Percentiles rank a stretch among this genome's conserved stretches.
These are phyloP conservation scores for Zosterops lateralis DNA, from an alignment of 2,113 vertebrate species.

Conservation along the genomic window DNA sequence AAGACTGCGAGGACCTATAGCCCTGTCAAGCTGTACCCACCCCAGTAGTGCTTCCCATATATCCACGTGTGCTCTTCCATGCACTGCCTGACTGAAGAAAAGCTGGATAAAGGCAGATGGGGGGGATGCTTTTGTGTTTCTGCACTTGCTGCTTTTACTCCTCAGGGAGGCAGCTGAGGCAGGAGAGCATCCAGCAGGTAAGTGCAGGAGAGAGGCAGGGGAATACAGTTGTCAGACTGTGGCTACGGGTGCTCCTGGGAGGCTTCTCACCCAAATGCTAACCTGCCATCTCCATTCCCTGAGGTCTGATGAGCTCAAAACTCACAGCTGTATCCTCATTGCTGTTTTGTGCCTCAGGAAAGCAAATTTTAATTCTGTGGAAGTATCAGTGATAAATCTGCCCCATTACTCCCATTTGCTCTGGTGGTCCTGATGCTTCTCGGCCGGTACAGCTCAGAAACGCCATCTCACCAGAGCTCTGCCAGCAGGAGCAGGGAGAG, in stretches of 20 bases:
- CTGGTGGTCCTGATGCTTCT: background rate
- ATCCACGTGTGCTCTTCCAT: fast-evolving
- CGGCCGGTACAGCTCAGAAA: fast-evolving
- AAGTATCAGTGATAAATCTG: background rate
- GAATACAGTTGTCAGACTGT: background rate
- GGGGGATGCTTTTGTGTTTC: background rate
- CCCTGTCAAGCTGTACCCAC: background rate
- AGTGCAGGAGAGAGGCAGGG: background rate
- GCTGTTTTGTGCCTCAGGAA: background rate
- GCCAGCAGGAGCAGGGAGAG: background rate
- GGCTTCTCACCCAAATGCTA: background rate
- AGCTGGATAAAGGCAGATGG: background rate
- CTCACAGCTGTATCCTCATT: background rate
- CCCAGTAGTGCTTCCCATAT: background rate
- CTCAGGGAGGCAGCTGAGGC: background rate
- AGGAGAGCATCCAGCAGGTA: background rate
- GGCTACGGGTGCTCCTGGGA: background rate
- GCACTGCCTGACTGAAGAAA: background rate
- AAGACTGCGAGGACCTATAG: background rate
- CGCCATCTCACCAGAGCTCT: fast-evolving
- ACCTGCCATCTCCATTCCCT: background rate
- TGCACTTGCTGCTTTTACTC: background rate
- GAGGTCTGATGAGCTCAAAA: background rate
- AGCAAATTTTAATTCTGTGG: background rate
- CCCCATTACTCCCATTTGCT: background rate